A percentile compares a stretch with the other conserved stretches of the same genome.
Evolutionary conservation across 2,113 vertebrate genomes (phyloP).

Genomic region (Caracal caracal): DNA sequence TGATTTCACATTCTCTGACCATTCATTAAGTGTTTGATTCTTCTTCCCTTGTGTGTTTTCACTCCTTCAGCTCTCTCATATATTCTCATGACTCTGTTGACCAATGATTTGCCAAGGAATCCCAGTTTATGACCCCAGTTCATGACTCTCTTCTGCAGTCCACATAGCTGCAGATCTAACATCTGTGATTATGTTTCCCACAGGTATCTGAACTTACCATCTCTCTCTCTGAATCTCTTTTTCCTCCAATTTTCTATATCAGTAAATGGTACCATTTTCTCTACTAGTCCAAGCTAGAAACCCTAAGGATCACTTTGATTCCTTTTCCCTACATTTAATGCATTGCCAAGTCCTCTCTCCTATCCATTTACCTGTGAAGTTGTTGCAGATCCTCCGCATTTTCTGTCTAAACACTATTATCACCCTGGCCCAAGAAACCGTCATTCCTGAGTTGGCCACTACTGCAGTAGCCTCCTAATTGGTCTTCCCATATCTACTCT

Average conservation of each 20-base stretch:
- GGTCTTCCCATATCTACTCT: neutral
- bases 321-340: neutral
- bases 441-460: neutral
- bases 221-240: neutral
- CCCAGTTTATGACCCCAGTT: neutral
- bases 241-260: neutral
- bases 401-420: neutral
- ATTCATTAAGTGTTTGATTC: neutral
- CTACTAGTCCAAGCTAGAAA: neutral
- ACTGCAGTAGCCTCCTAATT: neutral
- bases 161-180: neutral
- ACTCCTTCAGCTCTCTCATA: neutral
- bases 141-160: neutral
- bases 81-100: neutral
- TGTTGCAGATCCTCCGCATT: neutral
- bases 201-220: neutral
- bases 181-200: neutral
- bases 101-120: neutral
- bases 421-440: neutral
- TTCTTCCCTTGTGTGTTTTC: neutral
- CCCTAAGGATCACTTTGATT: neutral
- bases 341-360: neutral
- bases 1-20: neutral
- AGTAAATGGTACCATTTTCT: neutral
- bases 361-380: neutral